These are phyloP conservation scores for Connochaetes taurinus DNA, from an alignment of 2,113 vertebrate species.

Conservation along the genomic window DNA sequence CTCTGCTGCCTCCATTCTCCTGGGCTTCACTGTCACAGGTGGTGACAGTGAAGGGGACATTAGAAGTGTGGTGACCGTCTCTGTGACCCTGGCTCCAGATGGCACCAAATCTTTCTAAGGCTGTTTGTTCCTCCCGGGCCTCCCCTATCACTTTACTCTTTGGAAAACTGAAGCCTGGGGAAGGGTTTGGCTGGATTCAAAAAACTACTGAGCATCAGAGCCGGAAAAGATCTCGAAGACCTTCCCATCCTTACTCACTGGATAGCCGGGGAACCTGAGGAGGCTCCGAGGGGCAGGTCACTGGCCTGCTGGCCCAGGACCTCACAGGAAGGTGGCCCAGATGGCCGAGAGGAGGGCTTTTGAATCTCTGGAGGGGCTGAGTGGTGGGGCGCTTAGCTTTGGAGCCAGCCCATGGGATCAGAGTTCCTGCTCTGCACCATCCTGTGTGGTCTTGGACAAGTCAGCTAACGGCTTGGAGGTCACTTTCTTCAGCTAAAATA, in stretches of 20 bases:
- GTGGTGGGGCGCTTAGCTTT: not conserved
- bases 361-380: not conserved
- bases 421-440: not conserved
- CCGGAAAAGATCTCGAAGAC: not conserved
- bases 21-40: not conserved
- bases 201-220: not conserved
- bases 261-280: not conserved
- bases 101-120: not conserved
- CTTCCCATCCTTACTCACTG: not conserved
- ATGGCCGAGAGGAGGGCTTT: not conserved
- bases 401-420: not conserved
- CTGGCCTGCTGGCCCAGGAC: not conserved
- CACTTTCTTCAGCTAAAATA: not conserved
- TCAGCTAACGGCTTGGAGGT: not conserved
- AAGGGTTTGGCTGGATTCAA: not conserved
- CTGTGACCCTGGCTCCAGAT: not conserved
- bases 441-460: not conserved
- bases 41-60: not conserved
- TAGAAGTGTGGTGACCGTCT: not conserved
- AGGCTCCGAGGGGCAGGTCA: not conserved
- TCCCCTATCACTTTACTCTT: not conserved
- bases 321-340: not conserved
- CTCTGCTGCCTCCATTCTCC: not conserved
- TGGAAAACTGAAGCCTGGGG: not conserved
- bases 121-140: not conserved